Conservation (phyloP, 2,888 invertebrate genomes). For the Drosophila nr. medialis region DNA sequence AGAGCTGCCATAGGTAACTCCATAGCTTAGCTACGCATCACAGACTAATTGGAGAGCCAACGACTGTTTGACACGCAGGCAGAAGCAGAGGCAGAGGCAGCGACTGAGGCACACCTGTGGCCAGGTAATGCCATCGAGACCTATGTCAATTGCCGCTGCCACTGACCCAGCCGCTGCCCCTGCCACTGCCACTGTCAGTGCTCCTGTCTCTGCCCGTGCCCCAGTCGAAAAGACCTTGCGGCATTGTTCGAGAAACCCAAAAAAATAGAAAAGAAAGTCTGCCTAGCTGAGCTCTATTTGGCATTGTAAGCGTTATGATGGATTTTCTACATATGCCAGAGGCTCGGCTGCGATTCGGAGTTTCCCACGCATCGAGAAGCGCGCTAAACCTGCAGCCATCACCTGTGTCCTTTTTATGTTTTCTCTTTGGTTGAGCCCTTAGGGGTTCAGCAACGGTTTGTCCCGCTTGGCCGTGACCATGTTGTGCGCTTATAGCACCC, state of each 20-base stretch:
- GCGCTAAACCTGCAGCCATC: constrained; percentile 62
- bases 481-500: constrained; percentile 45
- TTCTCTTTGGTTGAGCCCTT: background rate
- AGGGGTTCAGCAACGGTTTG: constrained; percentile 11
- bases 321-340: constrained; percentile 52
- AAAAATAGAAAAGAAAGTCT: background rate
- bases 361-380: constrained; percentile 59
- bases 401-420: constrained; percentile 42
- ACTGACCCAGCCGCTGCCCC: constrained; percentile 10
- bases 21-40: constrained; percentile 25
- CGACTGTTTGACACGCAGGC: constrained; percentile 24
- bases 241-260: constrained; percentile 33
- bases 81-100: background rate
- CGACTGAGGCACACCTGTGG: constrained; percentile 33
- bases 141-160: constrained; percentile 21
- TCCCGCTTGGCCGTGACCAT: constrained; percentile 41
- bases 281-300: background rate
- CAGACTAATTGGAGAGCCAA: constrained; percentile 34
- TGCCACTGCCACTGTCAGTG: constrained; percentile 2
- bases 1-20: background rate
- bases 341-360: constrained; percentile 6
- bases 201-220: constrained; percentile 8
- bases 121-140: constrained; percentile 37
- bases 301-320: constrained; percentile 48
- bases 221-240: background rate